Percentiles rank a stretch among this genome's conserved stretches.
Conservation (phyloP, 2,113 vertebrate genomes). For the Leptocoma aspasia region DNA sequence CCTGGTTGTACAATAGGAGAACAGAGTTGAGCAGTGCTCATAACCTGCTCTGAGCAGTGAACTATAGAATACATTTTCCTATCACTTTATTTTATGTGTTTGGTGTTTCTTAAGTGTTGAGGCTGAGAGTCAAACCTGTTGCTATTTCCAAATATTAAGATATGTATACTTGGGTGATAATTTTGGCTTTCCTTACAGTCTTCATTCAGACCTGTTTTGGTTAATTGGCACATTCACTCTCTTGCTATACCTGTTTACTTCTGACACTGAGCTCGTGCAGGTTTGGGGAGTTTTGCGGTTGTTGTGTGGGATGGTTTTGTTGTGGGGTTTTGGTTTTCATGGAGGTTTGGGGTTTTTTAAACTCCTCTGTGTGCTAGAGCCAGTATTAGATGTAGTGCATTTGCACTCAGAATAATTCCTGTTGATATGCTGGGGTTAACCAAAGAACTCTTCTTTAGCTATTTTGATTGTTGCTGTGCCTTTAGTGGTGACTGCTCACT, state of each 20-base stretch:
- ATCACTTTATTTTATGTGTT: neutral
- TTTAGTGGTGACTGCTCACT: neutral
- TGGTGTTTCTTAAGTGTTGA: neutral
- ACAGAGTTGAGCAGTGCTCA: neutral
- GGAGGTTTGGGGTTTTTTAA: neutral
- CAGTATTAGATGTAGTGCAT: neutral
- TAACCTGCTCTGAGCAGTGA: neutral
- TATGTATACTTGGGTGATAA: neutral
- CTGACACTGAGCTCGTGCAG: neutral
- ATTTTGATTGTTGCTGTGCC: neutral
- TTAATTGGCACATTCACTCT: neutral
- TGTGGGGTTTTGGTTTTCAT: neutral
- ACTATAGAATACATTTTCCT: neutral
- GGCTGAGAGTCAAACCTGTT: neutral
- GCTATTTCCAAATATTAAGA: neutral
- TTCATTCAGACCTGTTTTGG: neutral
- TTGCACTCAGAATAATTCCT: neutral
- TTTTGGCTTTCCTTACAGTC: neutral
- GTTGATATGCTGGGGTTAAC: neutral
- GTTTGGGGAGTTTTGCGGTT: neutral
- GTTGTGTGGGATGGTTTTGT: neutral
- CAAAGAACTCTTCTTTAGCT: neutral
- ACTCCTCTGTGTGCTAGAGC: neutral
- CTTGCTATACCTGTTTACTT: neutral
- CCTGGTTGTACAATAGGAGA: neutral